These are phyloP conservation scores for Drosophila lowei DNA, from an alignment of 1,140 invertebrate species.

Conservation along the genomic window DNA sequence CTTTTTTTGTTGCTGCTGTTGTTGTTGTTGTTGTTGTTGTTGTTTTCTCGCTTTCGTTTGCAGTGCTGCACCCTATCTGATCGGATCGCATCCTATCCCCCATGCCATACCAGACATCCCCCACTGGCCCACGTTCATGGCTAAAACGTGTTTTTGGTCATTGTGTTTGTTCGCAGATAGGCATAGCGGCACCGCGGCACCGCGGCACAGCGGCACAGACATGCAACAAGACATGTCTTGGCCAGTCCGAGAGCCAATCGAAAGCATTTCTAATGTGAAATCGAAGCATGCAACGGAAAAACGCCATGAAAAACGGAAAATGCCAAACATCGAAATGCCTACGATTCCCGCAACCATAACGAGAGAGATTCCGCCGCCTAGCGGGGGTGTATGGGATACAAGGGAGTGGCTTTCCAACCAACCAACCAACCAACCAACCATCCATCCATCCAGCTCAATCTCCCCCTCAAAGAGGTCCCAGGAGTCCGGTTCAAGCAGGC, in stretches of 20 bases:
- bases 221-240: slow-evolving; percentile 63
- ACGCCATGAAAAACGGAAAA: slow-evolving; percentile 52
- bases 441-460: background rate
- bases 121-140: slow-evolving; percentile 56
- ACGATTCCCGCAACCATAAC: slow-evolving; percentile 45
- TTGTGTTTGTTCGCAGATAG: slow-evolving; percentile 26
- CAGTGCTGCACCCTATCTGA: slow-evolving; percentile 59
- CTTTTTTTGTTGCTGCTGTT: slow-evolving; percentile 22
- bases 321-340: slow-evolving; percentile 31
- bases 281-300: slow-evolving; percentile 68
- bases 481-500: slow-evolving; percentile 57
- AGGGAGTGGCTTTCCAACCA: slow-evolving; percentile 3
- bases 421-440: background rate
- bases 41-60: slow-evolving; percentile 43
- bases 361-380: slow-evolving; percentile 25
- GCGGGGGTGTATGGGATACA: slow-evolving; percentile 16
- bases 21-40: slow-evolving; percentile 16
- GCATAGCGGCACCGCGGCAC: too few species aligned
- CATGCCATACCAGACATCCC: too few species aligned
- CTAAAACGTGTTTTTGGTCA: slow-evolving; percentile 63
- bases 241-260: slow-evolving; percentile 45
- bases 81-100: background rate
- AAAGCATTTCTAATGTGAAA: slow-evolving; percentile 81
- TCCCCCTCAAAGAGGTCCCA: slow-evolving; percentile 21
- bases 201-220: slow-evolving; percentile 4